A percentile compares a stretch with the other conserved stretches of the same genome.
Evolutionary conservation across 1,140 invertebrate genomes (phyloP).

Genomic region (Onthophagus taurus): DNA sequence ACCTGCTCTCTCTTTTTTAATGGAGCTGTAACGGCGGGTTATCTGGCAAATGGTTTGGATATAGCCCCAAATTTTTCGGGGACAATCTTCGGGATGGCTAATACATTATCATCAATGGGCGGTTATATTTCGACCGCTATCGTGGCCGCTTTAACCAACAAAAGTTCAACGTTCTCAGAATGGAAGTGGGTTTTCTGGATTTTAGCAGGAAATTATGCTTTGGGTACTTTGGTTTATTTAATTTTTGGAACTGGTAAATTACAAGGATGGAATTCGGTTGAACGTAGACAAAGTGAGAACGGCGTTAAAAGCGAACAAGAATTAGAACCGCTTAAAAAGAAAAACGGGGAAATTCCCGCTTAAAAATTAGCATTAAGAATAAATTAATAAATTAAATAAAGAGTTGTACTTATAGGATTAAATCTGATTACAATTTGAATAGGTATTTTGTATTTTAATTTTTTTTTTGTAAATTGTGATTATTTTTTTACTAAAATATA

Average conservation of each 20-base stretch:
- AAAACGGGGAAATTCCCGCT: slow-evolving; percentile 7
- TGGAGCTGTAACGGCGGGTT: slow-evolving; percentile 77
- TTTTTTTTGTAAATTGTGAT: too few relatives aligned
- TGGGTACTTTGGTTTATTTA: slow-evolving; percentile 58
- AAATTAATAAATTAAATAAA: too few relatives aligned
- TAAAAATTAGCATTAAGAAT: too few relatives aligned
- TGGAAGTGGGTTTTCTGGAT: slow-evolving; percentile 85
- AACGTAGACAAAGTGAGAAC: slow-evolving; percentile 21
- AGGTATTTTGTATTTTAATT: too few relatives aligned
- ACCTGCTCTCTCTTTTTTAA: slow-evolving; percentile 70
- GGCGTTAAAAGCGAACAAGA: slow-evolving; percentile 32
- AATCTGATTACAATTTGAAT: too few relatives aligned
- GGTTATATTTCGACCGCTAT: slow-evolving; percentile 78
- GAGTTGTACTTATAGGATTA: too few relatives aligned
- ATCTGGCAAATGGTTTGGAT: slow-evolving; percentile 79
- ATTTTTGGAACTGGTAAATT: slow-evolving; percentile 61
- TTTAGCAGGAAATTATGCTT: slow-evolving; percentile 58
- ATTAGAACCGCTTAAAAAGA: slow-evolving; percentile 35
- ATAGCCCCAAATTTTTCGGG: slow-evolving; percentile 86
- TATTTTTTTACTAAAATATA: too few relatives aligned
- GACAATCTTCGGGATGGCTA: slow-evolving; percentile 83
- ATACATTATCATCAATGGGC: slow-evolving; percentile 80
- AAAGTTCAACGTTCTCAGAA: slow-evolving; percentile 61
- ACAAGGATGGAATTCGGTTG: slow-evolving; percentile 53
- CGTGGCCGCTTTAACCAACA: slow-evolving; percentile 70